Conservation (phyloP, 35 echinoderm and acorn worm genomes). For the Patiria miniata region DNA sequence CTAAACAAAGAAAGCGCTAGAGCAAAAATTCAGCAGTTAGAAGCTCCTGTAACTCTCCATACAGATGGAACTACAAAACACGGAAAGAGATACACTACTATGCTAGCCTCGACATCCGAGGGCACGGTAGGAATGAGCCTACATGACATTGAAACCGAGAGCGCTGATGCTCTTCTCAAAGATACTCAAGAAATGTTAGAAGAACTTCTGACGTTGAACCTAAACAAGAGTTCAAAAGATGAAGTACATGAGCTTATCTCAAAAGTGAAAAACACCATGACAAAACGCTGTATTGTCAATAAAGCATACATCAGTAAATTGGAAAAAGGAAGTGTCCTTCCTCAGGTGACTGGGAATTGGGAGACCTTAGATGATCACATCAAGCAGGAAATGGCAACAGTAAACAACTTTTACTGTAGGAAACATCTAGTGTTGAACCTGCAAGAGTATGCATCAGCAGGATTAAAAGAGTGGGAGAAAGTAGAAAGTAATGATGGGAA, state of each 20-base stretch:
- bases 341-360: constrained; percentile 28
- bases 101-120: not conserved
- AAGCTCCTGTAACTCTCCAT: constrained; percentile 42
- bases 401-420: constrained; percentile 69
- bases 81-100: constrained; percentile 22
- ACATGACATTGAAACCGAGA: constrained; percentile 29
- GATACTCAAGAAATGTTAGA: not conserved
- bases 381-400: constrained; percentile 5
- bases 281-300: not conserved
- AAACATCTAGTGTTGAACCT: constrained; percentile 60
- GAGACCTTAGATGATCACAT: constrained; percentile 15
- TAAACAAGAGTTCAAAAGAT: constrained; percentile 1
- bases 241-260: not conserved
- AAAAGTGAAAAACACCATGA: not conserved
- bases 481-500: constrained; percentile 51
- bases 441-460: constrained; percentile 58
- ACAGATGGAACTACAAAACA: constrained; percentile 60
- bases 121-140: constrained; percentile 24
- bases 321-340: constrained; percentile 32
- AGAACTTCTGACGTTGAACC: not conserved
- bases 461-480: constrained; percentile 70
- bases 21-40: constrained; percentile 10
- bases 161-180: constrained; percentile 18
- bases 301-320: constrained; percentile 63
- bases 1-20: constrained; percentile 43